Conservation (phyloP, 2,888 invertebrate genomes). For the Oligia strigilis region DNA sequence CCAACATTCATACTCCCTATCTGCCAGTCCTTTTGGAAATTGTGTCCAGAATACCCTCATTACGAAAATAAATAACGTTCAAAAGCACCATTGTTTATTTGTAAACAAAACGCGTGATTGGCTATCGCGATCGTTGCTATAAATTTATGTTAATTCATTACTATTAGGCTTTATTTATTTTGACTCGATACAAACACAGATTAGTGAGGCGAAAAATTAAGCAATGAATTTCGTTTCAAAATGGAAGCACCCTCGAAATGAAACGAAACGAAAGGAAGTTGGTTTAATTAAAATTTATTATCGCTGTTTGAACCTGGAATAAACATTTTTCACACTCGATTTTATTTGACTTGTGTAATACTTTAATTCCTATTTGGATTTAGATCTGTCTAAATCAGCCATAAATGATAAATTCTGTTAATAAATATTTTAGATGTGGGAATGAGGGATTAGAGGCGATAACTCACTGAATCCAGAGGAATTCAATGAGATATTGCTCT, state of each 20-base stretch:
- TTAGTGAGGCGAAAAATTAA: slow-evolving; percentile 30
- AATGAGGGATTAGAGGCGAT: not conserved
- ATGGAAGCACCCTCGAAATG: slow-evolving; percentile 27
- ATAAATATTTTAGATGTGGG: slow-evolving; percentile 10
- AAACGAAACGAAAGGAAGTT: slow-evolving; percentile 36
- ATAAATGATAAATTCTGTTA: not conserved
- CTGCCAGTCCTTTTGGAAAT: not conserved
- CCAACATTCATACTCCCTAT: not conserved
- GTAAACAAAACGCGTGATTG: slow-evolving; percentile 21
- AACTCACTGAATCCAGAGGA: slow-evolving; percentile 4
- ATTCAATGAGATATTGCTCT: slow-evolving; percentile 8
- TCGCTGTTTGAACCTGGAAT: slow-evolving; percentile 35
- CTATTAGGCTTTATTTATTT: slow-evolving; percentile 48
- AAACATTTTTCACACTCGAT: slow-evolving; percentile 39
- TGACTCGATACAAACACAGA: slow-evolving; percentile 17
- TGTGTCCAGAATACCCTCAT: not conserved
- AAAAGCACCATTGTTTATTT: slow-evolving; percentile 27
- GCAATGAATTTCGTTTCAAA: slow-evolving; percentile 34
- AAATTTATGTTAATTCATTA: slow-evolving; percentile 38
- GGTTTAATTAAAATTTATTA: slow-evolving; percentile 49
- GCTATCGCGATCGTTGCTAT: slow-evolving; percentile 18
- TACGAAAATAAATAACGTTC: slow-evolving; percentile 8
- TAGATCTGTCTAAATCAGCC: not conserved
- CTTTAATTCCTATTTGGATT: slow-evolving; percentile 14
- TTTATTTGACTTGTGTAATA: slow-evolving; percentile 32